Evolutionary conservation across 2,113 vertebrate species (phyloP).

Genomic region (Leptosomus discolor): DNA sequence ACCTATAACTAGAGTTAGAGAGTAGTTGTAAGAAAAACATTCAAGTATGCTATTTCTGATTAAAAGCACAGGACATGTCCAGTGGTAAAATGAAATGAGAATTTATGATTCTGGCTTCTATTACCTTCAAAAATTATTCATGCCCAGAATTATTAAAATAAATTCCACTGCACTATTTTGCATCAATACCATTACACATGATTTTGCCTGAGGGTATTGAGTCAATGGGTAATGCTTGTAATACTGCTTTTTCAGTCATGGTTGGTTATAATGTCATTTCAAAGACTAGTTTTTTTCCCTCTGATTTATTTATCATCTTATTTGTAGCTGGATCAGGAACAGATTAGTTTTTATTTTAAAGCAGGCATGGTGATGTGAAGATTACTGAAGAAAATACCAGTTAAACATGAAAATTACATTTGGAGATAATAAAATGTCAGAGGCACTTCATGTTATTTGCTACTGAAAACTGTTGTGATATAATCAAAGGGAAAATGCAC

Average conservation of each 20-base stretch:
- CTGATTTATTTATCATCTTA: slow-evolving; percentile 48
- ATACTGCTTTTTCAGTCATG: slow-evolving; percentile 54
- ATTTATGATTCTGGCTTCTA: slow-evolving; percentile 15
- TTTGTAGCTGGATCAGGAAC: slow-evolving; percentile 47
- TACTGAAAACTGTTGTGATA: not conserved
- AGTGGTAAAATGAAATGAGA: slow-evolving; percentile 18
- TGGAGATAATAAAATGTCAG: slow-evolving; percentile 12
- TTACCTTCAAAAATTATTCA: slow-evolving; percentile 42
- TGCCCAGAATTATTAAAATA: slow-evolving; percentile 37
- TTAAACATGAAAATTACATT: slow-evolving; percentile 36
- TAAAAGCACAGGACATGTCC: not conserved
- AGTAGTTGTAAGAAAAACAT: not conserved
- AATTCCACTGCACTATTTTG: slow-evolving; percentile 51
- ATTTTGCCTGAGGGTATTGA: slow-evolving; percentile 56
- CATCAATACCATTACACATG: slow-evolving; percentile 16
- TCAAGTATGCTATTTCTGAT: not conserved
- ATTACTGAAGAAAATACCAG: slow-evolving; percentile 17
- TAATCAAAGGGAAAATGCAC: not conserved
- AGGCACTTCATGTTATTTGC: slow-evolving; percentile 13
- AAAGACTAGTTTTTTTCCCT: slow-evolving; percentile 9
- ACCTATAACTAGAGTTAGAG: not conserved
- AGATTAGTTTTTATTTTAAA: slow-evolving; percentile 50
- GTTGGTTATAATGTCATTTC: slow-evolving; percentile 55
- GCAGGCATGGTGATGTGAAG: not conserved
- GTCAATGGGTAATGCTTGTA: slow-evolving; percentile 16